phyloP scores from a whole-genome alignment of 2,797 vertebrate genomes.

The Pteropus rufus region DNA sequence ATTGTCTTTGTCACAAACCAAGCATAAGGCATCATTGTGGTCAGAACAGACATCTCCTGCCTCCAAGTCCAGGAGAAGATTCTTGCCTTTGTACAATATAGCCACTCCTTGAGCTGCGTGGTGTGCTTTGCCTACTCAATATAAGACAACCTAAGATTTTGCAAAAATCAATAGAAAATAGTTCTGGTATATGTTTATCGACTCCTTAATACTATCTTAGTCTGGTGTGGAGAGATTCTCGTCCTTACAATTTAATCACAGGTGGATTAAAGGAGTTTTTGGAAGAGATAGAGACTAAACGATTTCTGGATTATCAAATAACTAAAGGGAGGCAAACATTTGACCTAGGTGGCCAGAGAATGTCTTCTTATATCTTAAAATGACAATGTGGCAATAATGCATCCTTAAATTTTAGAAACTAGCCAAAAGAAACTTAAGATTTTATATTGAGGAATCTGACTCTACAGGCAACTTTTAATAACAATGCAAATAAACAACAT shows the following conservation, averaged over 20 bases:
- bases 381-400: not conserved
- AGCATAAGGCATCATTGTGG: not conserved
- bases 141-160: not conserved
- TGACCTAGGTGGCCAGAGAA: not conserved
- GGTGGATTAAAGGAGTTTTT: slow-evolving; percentile 10
- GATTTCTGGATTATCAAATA: not conserved
- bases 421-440: not conserved
- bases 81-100: not conserved
- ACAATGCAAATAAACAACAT: not conserved
- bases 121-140: not conserved
- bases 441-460: not conserved
- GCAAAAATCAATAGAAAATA: not conserved
- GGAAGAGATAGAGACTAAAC: not conserved
- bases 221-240: not conserved
- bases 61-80: not conserved
- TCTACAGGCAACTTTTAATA: not conserved
- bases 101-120: not conserved
- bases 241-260: not conserved
- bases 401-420: not conserved
- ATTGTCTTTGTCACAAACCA: not conserved
- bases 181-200: not conserved
- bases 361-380: not conserved
- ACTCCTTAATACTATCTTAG: not conserved
- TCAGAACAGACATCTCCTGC: not conserved
- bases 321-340: not conserved